These are phyloP conservation scores for Holothuria glaberrima DNA, from an alignment of 35 echinoderm and acorn worm genomes.

Conservation along the genomic window DNA sequence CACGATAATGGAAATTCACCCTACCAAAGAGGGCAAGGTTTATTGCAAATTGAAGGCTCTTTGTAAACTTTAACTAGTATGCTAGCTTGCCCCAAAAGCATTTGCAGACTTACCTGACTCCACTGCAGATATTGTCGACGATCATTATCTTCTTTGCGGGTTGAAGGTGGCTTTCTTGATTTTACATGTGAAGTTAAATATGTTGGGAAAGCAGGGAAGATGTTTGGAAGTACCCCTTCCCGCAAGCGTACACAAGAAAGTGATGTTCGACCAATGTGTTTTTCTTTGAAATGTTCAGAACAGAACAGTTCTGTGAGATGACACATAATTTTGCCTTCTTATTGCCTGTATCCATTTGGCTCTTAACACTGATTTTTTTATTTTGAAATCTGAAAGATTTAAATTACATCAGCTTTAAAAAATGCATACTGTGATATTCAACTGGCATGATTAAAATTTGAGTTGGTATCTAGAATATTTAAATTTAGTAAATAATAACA, in stretches of 20 bases:
- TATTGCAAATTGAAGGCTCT: too few species aligned
- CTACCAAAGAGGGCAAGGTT: too few species aligned
- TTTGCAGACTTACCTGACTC: slow-evolving; percentile 1
- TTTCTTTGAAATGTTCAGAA: slow-evolving; percentile 16
- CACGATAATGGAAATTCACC: too few species aligned
- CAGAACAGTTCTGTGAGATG: slow-evolving; percentile 13
- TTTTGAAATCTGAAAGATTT: neutral
- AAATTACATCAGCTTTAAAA: neutral
- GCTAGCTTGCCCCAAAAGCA: neutral
- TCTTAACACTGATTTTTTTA: neutral
- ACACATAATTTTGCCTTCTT: slow-evolving; percentile 7
- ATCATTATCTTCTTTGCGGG: slow-evolving; percentile 7
- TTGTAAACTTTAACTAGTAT: neutral
- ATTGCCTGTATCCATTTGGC: slow-evolving; percentile 24
- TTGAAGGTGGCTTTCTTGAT: neutral
- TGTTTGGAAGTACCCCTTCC: neutral
- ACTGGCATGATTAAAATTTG: too few species aligned
- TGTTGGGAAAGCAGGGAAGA: slow-evolving; percentile 4
- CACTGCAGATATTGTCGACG: slow-evolving; percentile 4
- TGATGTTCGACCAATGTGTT: slow-evolving; percentile 5
- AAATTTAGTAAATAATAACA: too few species aligned
- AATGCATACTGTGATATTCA: too few species aligned
- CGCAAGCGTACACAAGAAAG: neutral
- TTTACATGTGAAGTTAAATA: slow-evolving; percentile 5
- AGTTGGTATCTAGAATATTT: too few species aligned